Evolutionary conservation across 2,888 invertebrate species (phyloP).

Genomic region (Spialia ferax): DNA sequence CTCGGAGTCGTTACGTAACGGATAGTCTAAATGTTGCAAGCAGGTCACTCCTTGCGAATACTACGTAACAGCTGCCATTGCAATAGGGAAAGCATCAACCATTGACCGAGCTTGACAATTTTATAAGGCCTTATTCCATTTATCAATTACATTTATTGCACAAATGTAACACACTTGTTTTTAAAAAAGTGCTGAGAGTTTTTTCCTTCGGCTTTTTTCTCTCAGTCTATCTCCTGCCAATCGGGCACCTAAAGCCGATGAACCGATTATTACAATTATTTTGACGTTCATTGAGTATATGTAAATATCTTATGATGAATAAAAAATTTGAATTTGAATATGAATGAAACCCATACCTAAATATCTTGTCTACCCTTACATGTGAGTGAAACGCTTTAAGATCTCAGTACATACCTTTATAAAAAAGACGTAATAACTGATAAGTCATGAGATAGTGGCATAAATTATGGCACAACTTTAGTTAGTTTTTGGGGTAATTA

Average conservation of each 20-base stretch:
- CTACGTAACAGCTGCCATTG: constrained; percentile 34
- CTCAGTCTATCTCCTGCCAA: too few species aligned
- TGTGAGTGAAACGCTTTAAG: background rate
- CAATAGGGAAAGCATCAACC: constrained; percentile 28
- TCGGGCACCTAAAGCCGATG: too few species aligned
- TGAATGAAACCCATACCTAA: background rate
- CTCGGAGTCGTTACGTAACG: constrained; percentile 46
- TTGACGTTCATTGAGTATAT: too few species aligned
- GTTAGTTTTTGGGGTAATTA: constrained; percentile 13
- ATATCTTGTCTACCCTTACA: background rate
- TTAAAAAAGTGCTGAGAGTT: too few species aligned
- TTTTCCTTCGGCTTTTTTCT: too few species aligned
- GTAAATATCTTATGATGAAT: too few species aligned
- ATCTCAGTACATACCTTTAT: background rate
- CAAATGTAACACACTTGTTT: too few species aligned
- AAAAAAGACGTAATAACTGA: background rate
- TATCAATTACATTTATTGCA: background rate
- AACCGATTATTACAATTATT: too few species aligned
- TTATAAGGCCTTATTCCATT: background rate
- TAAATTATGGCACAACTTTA: background rate
- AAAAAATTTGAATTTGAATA: too few species aligned
- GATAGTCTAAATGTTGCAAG: constrained; percentile 81
- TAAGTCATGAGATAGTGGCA: background rate
- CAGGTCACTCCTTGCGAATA: constrained; percentile 46
- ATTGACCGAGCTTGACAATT: background rate